Conservation (phyloP, 2,888 invertebrate species). For the Pyrochroa serraticornis region DNA sequence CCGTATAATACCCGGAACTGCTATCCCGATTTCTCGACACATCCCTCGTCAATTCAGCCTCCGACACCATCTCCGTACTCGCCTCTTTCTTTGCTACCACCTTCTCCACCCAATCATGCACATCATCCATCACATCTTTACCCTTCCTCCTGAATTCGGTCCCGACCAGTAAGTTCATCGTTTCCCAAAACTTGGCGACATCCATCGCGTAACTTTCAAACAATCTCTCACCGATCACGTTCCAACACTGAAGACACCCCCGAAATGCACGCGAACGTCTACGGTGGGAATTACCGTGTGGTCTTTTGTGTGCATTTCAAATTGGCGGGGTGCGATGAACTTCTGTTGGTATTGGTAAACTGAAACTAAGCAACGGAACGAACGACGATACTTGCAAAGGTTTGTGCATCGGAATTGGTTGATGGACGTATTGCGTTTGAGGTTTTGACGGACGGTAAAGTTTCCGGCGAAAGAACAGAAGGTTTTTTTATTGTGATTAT, state of each 20-base stretch:
- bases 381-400: constrained; percentile 4
- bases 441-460: too few species aligned
- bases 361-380: constrained; percentile 27
- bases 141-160: constrained; percentile 61
- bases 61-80: not conserved
- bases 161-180: constrained; percentile 66
- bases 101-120: constrained; percentile 50
- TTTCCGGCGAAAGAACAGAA: not conserved
- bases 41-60: too few species aligned
- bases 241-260: not conserved
- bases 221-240: too few species aligned
- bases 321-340: constrained; percentile 27
- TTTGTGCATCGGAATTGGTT: constrained; percentile 5
- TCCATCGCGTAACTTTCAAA: constrained; percentile 6
- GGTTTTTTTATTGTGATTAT: not conserved
- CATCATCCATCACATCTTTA: constrained; percentile 54
- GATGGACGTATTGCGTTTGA: too few species aligned
- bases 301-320: constrained; percentile 16
- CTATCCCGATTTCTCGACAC: not conserved
- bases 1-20: not conserved
- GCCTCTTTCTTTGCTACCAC: constrained; percentile 37
- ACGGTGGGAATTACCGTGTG: constrained; percentile 11
- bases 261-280: constrained; percentile 13
- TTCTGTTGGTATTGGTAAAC: constrained; percentile 27
- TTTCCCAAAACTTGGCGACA: constrained; percentile 62